Conservation (phyloP, 2,888 invertebrate species). For the Chydorus sphaericus region DNA sequence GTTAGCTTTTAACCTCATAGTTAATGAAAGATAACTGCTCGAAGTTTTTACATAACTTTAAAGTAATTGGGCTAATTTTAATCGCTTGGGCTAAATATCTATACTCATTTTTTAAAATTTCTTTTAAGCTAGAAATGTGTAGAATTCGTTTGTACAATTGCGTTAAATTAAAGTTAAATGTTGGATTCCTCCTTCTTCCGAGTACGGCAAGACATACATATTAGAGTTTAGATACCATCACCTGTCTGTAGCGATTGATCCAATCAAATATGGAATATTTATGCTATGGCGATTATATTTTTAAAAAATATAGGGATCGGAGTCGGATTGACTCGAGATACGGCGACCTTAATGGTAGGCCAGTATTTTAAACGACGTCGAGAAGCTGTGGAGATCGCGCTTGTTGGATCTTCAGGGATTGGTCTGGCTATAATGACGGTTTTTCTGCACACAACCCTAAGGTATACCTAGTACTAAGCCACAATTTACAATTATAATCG, state of each 20-base stretch:
- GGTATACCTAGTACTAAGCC: constrained; percentile 36
- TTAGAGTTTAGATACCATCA: no score
- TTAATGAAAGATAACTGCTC: no score
- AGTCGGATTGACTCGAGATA: constrained; percentile 69
- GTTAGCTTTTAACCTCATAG: no score
- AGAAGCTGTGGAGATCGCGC: constrained; percentile 75
- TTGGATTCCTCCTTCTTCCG: no score
- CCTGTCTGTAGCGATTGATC: neutral
- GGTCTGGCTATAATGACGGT: constrained; percentile 72
- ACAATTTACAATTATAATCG: neutral
- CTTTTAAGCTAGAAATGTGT: no score
- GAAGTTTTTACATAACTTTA: no score
- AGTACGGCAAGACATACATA: no score
- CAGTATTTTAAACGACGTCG: constrained; percentile 74
- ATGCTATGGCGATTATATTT: neutral
- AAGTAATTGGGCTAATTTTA: no score
- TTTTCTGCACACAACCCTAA: constrained; percentile 60
- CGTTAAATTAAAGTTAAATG: no score
- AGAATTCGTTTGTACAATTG: no score
- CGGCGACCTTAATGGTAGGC: constrained; percentile 75
- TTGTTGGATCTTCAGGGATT: constrained; percentile 69
- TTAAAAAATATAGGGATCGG: constrained; percentile 45
- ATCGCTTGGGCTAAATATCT: no score
- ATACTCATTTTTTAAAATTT: no score
- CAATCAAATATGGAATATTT: neutral